Evolutionary conservation across 2,797 vertebrate species (phyloP), one percentile per base, ranked within the genome.

Genomic region (Nyctalus aviator): DNA sequence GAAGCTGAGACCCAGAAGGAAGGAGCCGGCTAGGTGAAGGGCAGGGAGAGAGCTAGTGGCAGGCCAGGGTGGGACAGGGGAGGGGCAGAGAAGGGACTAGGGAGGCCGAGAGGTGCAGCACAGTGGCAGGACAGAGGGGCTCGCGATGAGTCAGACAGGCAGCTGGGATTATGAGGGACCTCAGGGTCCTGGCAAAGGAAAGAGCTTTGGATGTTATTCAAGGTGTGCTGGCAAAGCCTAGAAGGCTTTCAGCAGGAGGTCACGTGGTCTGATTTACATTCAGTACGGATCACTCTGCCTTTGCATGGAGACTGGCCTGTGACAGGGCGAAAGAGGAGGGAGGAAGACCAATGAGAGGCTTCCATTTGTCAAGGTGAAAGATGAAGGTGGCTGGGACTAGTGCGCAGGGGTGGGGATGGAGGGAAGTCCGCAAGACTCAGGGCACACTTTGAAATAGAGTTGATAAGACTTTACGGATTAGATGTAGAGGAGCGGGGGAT

Each of bases 391-490:
- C 57, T 82, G n/a, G 64, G 95, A 82, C 72, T 6, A 6, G 71
- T 53, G 72, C 48, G 27, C 37, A 15, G 83, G 18, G 4, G n/a
- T 14, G 46, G 55, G 12, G 62, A n/a, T 10, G n/a, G 8, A 66
- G 68, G 83, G 72, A 55, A 71, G 41, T 4, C 8, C 30, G 20
- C 48, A 23, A 79, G 76, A 73, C 12, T 30, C 37, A 1, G 79
- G 46, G 48, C n/a, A 10, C 18, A n/a, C 75, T 93, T 66, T 44
- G 59, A 93, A 83, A 35, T 21, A 20, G 35, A 55, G 46, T 37
- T 50, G 84, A 46, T 83, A 87, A 91, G 76, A 37, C 44, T 27
- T 32, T 87, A 94, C 55, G 55, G 84, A 94, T 96, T 78, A 53
- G 89, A 75, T 8, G 66, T 27, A 15, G 85, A 57, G 91, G 46